A percentile compares a stretch with the other conserved stretches of the same genome.
Conservation (phyloP, 2,113 vertebrate genomes). For the Hemichromis elongatus region DNA sequence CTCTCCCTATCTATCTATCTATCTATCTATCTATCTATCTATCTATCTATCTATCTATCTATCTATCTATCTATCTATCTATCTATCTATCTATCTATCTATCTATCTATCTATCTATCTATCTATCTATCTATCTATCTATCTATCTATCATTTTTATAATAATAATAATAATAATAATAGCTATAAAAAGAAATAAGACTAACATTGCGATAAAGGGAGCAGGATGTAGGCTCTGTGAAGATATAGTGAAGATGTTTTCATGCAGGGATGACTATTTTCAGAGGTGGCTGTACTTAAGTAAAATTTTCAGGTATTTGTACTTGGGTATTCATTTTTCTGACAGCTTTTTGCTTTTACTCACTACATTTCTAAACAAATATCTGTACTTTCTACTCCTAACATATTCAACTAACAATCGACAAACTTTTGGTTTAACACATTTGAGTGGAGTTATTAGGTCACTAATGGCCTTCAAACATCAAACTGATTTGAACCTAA, state of each 20-base stretch:
- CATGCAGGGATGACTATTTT: constrained; percentile 60
- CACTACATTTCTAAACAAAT: not conserved
- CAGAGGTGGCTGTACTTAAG: not conserved
- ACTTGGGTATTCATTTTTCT: not conserved
- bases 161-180: not conserved
- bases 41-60: accelerated
- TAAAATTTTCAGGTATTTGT: not conserved
- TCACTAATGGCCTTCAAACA: not conserved
- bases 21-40: not conserved
- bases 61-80: too few species aligned
- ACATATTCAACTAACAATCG: too few species aligned
- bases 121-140: too few species aligned
- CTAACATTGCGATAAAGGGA: not conserved
- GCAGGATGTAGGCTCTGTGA: not conserved
- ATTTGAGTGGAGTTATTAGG: not conserved
- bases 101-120: accelerated
- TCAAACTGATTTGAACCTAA: not conserved
- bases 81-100: not conserved
- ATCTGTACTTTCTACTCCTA: not conserved
- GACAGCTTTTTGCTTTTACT: not conserved
- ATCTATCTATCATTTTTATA: too few species aligned
- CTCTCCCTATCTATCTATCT: too few species aligned
- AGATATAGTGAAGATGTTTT: constrained; percentile 20
- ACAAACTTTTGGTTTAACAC: not conserved
- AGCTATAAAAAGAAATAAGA: not conserved